These are phyloP conservation scores for Willisornis vidua DNA, from an alignment of 2,113 vertebrate genomes.

Conservation along the genomic window DNA sequence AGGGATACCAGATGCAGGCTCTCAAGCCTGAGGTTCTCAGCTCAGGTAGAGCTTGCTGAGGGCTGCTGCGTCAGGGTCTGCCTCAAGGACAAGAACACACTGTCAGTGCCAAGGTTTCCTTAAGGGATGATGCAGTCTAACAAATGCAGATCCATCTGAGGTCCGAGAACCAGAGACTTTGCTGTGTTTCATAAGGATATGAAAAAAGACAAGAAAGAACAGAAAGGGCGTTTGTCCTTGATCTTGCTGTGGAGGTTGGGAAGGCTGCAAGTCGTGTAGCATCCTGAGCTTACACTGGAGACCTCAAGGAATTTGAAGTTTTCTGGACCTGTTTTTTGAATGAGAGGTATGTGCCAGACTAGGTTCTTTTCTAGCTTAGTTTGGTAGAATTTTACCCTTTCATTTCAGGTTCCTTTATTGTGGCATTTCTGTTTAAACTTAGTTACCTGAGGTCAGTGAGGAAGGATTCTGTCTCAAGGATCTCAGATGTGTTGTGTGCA, in stretches of 20 bases:
- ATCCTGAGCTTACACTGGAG: not conserved
- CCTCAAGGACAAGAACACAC: not conserved
- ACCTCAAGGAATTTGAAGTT: not conserved
- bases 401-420: not conserved
- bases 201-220: not conserved
- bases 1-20: not conserved
- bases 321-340: constrained; percentile 7
- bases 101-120: not conserved
- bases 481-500: not conserved
- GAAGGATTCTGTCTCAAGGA: not conserved
- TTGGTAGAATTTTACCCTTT: not conserved
- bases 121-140: not conserved
- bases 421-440: not conserved
- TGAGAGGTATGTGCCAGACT: constrained; percentile 9
- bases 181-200: not conserved
- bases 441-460: not conserved
- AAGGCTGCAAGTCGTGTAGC: not conserved
- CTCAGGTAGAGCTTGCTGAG: not conserved
- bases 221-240: not conserved
- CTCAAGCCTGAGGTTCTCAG: not conserved
- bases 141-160: not conserved
- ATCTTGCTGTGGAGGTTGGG: not conserved
- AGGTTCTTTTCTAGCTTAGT: not conserved
- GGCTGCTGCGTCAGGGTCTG: not conserved
- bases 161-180: not conserved